Base-by-base conservation (phyloP, 2,888 invertebrate genomes). In the Eremobia ochroleuca region DNA sequence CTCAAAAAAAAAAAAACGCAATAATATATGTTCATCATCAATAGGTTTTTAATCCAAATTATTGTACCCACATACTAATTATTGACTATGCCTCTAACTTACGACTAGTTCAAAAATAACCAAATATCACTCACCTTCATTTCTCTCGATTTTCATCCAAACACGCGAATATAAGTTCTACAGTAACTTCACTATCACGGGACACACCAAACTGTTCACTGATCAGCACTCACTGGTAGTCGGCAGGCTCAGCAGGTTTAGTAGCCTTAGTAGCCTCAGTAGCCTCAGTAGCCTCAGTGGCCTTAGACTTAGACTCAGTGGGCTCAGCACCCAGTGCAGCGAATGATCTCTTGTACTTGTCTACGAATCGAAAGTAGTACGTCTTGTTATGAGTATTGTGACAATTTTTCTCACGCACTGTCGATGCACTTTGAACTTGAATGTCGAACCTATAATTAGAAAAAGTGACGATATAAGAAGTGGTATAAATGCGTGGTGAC, bases 81-180 rank as follows among this genome's bases (percentile, higher is more conserved):
- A 28, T 21, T 34, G 6, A 34, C 8, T 25, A 18, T 21, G 3
- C 11, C 25, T 49, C 28, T 40, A 58, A 28, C 13, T 58, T 59
- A 40, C 18, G 28, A 55, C n/a, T 69, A 43, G 5, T 18, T 62
- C 4, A 31, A 37, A 0, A 18, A 69, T 37, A 21, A 61, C 21
- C 28, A 37, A 62, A 49, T 13, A 4, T 37, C 25, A 95, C 96
- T 96, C 85, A 96, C 96, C 92, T 92, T 94, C 95, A 96, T 96
- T 90, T 89, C 94, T 94, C 91, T 90, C 87, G 91, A 85, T 93
- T 91, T 92, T 89, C 88, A 91, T 81, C 73, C 83, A 83, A 81
- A 88, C 88, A 81, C 83, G 81, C 80, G 81, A 87, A 81, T 87
- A 82, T 49, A 70, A 61, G 78, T 83, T 85, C 76, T 86, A 78